These are phyloP conservation scores for Lithobius niger DNA, from an alignment of 1,140 invertebrate genomes.

Conservation along the genomic window DNA sequence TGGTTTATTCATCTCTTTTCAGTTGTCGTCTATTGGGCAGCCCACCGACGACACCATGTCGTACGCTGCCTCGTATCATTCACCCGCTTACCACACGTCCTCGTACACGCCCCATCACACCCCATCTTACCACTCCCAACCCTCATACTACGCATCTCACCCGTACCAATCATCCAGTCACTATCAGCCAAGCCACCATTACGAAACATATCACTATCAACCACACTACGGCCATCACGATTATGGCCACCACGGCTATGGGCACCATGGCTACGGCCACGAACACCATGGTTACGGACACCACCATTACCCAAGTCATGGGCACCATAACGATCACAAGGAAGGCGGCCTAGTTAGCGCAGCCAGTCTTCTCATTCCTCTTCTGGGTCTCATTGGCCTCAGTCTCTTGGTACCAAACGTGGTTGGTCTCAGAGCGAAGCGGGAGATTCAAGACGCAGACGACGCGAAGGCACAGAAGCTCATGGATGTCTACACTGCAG, in stretches of 20 bases:
- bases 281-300: background rate
- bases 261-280: background rate
- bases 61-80: background rate
- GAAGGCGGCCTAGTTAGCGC: background rate
- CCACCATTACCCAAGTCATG: background rate
- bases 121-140: background rate
- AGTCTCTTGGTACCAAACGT: conserved; percentile 10
- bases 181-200: too few relatives aligned
- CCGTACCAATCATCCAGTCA: background rate
- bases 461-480: background rate
- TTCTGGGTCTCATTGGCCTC: conserved; percentile 4
- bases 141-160: background rate
- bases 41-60: too few relatives aligned
- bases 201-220: too few relatives aligned
- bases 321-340: background rate
- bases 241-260: background rate
- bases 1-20: too few relatives aligned
- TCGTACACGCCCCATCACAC: background rate
- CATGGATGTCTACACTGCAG: background rate
- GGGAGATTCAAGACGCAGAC: background rate
- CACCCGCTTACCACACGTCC: background rate
- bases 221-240: background rate
- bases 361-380: conserved; percentile 2
- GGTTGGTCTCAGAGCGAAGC: background rate
- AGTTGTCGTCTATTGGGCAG: too few relatives aligned